Conservation (phyloP, 2,888 invertebrate genomes). For the Exocentrus adspersus region DNA sequence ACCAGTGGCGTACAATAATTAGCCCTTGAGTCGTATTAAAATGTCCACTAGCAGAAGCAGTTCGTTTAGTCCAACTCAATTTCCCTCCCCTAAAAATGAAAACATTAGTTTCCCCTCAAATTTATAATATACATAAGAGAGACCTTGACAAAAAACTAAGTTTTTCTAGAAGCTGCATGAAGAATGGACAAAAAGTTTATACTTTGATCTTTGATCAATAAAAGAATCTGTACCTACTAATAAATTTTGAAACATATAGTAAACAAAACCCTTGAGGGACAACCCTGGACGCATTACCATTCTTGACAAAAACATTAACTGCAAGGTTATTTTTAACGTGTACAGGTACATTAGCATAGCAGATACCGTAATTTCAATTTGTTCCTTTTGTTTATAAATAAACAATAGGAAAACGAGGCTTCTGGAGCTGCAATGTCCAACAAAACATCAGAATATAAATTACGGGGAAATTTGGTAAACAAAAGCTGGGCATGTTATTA, state of each 20-base stretch:
- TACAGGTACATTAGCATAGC: neutral
- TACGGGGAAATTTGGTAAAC: neutral
- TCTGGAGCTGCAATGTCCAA: neutral
- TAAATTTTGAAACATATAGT: no score
- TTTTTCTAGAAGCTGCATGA: neutral
- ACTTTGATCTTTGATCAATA: no score
- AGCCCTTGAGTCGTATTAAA: no score
- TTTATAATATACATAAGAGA: neutral
- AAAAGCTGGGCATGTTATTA: neutral
- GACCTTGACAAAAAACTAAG: neutral
- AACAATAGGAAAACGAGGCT: slow-evolving; percentile 2
- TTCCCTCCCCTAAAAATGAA: neutral
- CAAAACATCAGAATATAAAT: slow-evolving; percentile 4
- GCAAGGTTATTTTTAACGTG: slow-evolving; percentile 9
- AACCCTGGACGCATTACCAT: neutral
- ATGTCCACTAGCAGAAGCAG: no score
- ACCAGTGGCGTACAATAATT: slow-evolving; percentile 8
- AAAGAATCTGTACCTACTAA: no score
- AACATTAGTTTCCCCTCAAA: neutral
- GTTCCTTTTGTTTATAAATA: slow-evolving; percentile 14
- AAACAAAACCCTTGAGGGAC: neutral
- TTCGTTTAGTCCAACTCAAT: neutral
- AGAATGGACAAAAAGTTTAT: no score
- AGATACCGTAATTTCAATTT: slow-evolving; percentile 15
- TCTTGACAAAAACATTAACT: neutral